Percentiles rank a stretch among this genome's conserved stretches.
Conservation (phyloP, 1,140 invertebrate genomes). For the Solenopsis invicta region DNA sequence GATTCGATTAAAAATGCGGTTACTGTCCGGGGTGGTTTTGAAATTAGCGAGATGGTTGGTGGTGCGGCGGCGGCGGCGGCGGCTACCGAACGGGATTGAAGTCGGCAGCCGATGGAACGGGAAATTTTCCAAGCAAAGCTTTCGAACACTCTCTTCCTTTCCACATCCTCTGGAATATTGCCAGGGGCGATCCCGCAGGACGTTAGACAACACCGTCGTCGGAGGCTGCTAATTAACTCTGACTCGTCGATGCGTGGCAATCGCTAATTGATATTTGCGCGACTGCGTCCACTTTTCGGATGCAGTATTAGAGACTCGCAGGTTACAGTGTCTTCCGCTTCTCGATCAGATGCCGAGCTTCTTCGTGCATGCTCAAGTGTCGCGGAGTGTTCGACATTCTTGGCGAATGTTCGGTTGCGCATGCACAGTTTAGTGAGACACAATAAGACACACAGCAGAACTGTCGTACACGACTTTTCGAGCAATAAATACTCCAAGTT, state of each 20-base stretch:
- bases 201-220: constrained; percentile 53
- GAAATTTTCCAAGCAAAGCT: constrained; percentile 45
- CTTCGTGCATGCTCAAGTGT: not conserved
- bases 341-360: constrained; percentile 1
- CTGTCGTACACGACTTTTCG: not conserved
- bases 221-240: constrained; percentile 56
- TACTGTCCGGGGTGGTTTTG: constrained; percentile 34
- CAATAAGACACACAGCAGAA: not conserved
- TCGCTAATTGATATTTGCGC: constrained; percentile 69
- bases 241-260: constrained; percentile 41
- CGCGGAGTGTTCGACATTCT: not conserved
- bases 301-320: constrained; percentile 20
- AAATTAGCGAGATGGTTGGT: constrained; percentile 61
- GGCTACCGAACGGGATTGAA: constrained; percentile 26
- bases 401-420: not conserved
- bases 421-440: not conserved
- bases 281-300: constrained; percentile 23
- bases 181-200: constrained; percentile 45
- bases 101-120: constrained; percentile 47
- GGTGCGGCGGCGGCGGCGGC: not conserved
- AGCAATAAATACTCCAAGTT: not conserved
- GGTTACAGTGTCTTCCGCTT: constrained; percentile 42
- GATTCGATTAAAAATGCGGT: constrained; percentile 71
- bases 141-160: constrained; percentile 28
- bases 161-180: constrained; percentile 31